Base-by-base conservation (phyloP, 2,888 invertebrate genomes). In the Nomada fucata region DNA sequence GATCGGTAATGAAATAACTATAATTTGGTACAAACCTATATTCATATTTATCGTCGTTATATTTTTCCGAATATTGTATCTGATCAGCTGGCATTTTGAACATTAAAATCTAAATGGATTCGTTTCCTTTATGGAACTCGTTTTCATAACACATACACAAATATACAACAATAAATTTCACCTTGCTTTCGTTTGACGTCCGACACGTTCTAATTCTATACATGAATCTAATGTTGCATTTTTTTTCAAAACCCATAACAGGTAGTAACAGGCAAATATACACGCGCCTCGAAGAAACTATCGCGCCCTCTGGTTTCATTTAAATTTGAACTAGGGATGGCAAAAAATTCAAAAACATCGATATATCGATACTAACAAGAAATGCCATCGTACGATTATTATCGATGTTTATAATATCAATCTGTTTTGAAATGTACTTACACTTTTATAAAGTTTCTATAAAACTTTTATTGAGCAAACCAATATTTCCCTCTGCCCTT, bases 51-150 rank as follows among this genome's bases (percentile, higher is more conserved):
- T 97, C 97, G 94, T 98, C 98, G 84, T 95, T 96, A 91, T 98
- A 98, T 93, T 98, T 97, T 92, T 98, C 98, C 0, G 98, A 98
- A 94, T 98, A 98, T 91, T 97, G 98, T 91, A 98, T 98, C 93
- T 97, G 96, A 92, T 97, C 97, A 55, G 95, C 95, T 2, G 97
- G 96, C 97, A 97, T 96, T 79, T 82, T 78, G 9, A 78, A 53
- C 59, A 64, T 29, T n/a, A 9, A 53, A 57, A 36, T 63, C n/a
- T 23, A 47, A 53, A 23, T 9, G 63, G 15, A 9, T 11, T 20
- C 52, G 18, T 64, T 64, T 52, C 23, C n/a, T 64, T 20, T 36
- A 44, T 42, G 20, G 42, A 52, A 68, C 23, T 64, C 20, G 10
- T 70, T 70, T 59, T 69, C 53, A 44, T 70, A 79, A 63, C 65